Evolutionary conservation across 2,888 invertebrate genomes (phyloP), one percentile per base, ranked within the genome.

Genomic region (Ichneumon xanthorius): DNA sequence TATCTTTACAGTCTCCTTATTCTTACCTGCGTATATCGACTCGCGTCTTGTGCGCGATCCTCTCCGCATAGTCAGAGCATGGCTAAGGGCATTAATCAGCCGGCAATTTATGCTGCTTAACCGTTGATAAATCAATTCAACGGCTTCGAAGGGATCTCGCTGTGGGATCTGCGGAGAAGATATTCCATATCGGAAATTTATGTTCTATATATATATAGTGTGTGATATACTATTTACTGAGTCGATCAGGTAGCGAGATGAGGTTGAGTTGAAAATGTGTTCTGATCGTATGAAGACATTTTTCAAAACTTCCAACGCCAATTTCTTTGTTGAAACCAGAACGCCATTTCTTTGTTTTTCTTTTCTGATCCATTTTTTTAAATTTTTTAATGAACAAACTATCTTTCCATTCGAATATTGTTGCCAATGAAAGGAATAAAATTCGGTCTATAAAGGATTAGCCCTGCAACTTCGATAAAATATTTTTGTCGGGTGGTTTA

Each of bases 81-180:
- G 67, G 63, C 83, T 77, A 61, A 61, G 68, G 77, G 90, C 90
- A 90, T 90, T 90, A 90, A 91, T 91, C 91, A 88, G 86, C 55
- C 76, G 72, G 82, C 89, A 88, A 90, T 91, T 90, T 89, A 90
- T 90, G 87, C 88, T 89, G 88, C 88, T 91, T 90, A 89, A 87
- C 86, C 87, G 87, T 89, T 91, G 90, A 91, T 91, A 90, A 91
- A 91, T 90, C 90, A 90, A 91, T 91, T 90, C 89, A 88, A 88
- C 87, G 85, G 78, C 72, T 70, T 50, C 55, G 63, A 76, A 81
- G 58, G 16, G 85, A 88, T 89, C 87, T 85, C 68, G 82, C 55
- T 68, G 68, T 70, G 85, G 67, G 48, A 71, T 63, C 78, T 65
- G 53, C 19, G 55, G 33, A 16, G 61, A 48, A 40, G 76, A 72